These are phyloP conservation scores for Peromyscus eremicus DNA, from an alignment of 2,797 vertebrate species.

Conservation along the genomic window DNA sequence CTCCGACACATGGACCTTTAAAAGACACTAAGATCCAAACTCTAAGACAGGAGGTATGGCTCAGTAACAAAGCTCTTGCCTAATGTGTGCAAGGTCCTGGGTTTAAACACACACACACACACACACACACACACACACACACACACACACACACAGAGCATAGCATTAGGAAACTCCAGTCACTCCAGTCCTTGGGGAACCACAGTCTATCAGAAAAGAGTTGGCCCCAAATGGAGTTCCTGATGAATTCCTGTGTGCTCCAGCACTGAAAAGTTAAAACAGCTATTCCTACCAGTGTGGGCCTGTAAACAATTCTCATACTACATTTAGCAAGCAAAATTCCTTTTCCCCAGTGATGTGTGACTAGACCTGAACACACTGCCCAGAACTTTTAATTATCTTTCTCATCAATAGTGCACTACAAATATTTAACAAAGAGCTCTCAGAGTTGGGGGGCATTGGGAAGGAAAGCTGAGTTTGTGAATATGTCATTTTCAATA, in stretches of 20 bases:
- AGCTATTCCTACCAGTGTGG: not conserved
- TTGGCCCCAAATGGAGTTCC: not conserved
- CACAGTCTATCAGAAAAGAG: not conserved
- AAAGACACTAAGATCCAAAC: not conserved
- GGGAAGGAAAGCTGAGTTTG: not conserved
- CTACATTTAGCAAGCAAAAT: slow-evolving; percentile 11
- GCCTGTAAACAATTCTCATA: slow-evolving; percentile 12
- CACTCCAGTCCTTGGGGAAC: not conserved
- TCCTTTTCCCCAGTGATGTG: not conserved
- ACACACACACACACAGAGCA: too few species aligned
- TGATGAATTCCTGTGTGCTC: slow-evolving; percentile 23
- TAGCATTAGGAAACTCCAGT: not conserved
- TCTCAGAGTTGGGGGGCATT: not conserved
- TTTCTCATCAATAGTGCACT: not conserved
- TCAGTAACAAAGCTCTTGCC: not conserved
- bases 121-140: not conserved
- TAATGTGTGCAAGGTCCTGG: not conserved
- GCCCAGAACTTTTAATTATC: not conserved
- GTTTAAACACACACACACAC: not conserved
- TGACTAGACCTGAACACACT: not conserved
- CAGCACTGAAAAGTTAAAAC: slow-evolving; percentile 34
- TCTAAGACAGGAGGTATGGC: not conserved
- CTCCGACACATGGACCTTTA: not conserved
- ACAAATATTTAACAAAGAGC: slow-evolving; percentile 33
- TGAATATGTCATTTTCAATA: not conserved